Evolutionary conservation across 2,113 vertebrate species (phyloP), one percentile per base, ranked within the genome.

Genomic region (Coturnix japonica): DNA sequence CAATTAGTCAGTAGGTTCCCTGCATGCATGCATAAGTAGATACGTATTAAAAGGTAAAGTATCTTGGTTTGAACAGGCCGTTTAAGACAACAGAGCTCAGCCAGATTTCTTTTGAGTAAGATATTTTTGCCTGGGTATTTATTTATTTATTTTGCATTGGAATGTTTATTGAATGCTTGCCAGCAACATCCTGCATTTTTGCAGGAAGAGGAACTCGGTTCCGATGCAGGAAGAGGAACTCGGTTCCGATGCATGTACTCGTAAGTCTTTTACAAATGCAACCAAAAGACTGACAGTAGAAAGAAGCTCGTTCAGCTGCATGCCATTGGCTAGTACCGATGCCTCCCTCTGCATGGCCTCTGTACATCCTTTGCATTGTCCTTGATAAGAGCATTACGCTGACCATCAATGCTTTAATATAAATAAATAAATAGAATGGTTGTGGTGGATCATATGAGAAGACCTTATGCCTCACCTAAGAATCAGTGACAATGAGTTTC

Each of bases 131-230:
- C 74, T 76, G 43, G 66, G 54, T 89, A 90, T 96, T 95, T 95
- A 87, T 94, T 95, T 95, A 94, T 95, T 96, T 93, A 92, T 91
- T 93, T 92, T 73, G 59, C 71, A 64, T 85, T 89, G 59, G 17
- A 89, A 79, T 76, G 80, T 56, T 92, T 91, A 78, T 87, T 66
- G 46, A 73, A 57, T 3, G 1, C 10, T 35, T 0, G 0, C 64
- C 79, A 87, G 56, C 23, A 85, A 44, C 51, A 85, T 25, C 91
- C 63, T 16, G 47, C 30, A 51, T 46, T 86, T 91, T 89, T 85
- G 16, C 70, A 75, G 33, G 44, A 54, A 71, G 37, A 85, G 21
- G 35, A 81, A 57, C 81, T 87, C 30, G 44, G 10, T 79, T 85
- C 54, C 73, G 51, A 21, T 61, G 44, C 71, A 93, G 33, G 44